Conservation (phyloP, 92 coral and sea anemone species). For the Diadumene lineata region DNA sequence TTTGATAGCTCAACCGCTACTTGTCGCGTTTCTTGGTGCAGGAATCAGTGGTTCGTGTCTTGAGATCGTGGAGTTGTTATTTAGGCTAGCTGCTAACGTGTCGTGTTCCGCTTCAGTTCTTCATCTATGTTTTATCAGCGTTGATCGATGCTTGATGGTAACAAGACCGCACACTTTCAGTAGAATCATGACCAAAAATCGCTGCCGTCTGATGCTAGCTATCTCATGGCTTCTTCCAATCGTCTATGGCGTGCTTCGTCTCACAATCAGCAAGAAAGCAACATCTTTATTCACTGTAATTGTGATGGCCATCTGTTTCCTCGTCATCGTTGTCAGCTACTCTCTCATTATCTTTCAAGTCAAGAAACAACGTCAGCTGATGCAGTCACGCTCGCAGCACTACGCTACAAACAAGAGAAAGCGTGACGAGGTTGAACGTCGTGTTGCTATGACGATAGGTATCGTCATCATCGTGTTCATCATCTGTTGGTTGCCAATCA, state of each 20-base stretch:
- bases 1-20: slow-evolving; percentile 70
- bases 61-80: slow-evolving; percentile 53
- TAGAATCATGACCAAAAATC: slow-evolving; percentile 45
- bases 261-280: slow-evolving; percentile 60
- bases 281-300: slow-evolving; percentile 77
- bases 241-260: slow-evolving; percentile 58
- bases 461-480: slow-evolving; percentile 75
- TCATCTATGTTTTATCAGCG: slow-evolving; percentile 72
- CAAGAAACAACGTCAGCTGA: slow-evolving; percentile 51
- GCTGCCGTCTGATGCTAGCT: slow-evolving; percentile 45
- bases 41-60: slow-evolving; percentile 49
- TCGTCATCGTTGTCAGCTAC: slow-evolving; percentile 66
- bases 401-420: slow-evolving; percentile 18
- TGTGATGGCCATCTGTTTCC: slow-evolving; percentile 66
- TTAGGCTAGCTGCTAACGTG: slow-evolving; percentile 69
- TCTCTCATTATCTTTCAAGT: slow-evolving; percentile 66
- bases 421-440: slow-evolving; percentile 70
- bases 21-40: slow-evolving; percentile 64
- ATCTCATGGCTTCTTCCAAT: slow-evolving; percentile 66
- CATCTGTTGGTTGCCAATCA: slow-evolving; percentile 69
- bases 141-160: slow-evolving; percentile 74
- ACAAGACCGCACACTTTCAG: slow-evolving; percentile 61
- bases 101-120: slow-evolving; percentile 82
- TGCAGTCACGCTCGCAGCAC: slow-evolving; percentile 21
- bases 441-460: slow-evolving; percentile 85